Base-by-base conservation (phyloP, 2,888 invertebrate species). In the Dicyrtomina minuta region DNA sequence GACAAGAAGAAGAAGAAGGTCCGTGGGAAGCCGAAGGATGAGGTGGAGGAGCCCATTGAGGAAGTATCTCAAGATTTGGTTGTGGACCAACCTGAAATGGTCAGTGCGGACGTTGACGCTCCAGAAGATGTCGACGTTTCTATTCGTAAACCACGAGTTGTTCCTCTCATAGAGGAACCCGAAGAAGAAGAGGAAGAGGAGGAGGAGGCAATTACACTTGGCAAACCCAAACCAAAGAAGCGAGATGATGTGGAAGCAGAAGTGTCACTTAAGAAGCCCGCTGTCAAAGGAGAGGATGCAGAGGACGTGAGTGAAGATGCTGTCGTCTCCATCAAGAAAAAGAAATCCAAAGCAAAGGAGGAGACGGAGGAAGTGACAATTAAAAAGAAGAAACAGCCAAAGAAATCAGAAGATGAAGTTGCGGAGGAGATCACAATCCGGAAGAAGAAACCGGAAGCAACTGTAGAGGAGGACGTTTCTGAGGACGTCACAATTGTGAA, bases 371-470 rank as follows among this genome's bases (percentile, higher is more conserved):
- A 73, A 56, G 66, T 58, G 24, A 64, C 69, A 4, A 71, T 75
- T 22, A 71, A 65, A 20, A 73, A 72, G 43, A 69, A 68, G 62
- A 20, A 24, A 20, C 17, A 27, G 22, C n/a, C 17, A 24, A 22
- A 53, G 22, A 56, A 55, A 17, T 24, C 20, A 8, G 66, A 66
- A 10, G 44, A 43, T 8, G 66, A 64, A 1, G 51, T 27, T 10
- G 12, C 33, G 1, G 51, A 15, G n/a, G 22, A 67, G 17, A 17
- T 60, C 6, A 64, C 56, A 0, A 71, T 75, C 17, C 70, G 55
- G 39, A 73, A 72, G 33, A 70, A 68, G 62, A 71, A 70, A 56
- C 81, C 81, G 64, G 78, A 79, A 44, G 22, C 66, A 17, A 24
- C 56, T 8, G 55, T 66, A 41, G 64, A 24, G 20, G 74, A 73